Evolutionary conservation across 2,888 invertebrate species (phyloP).

Genomic region (Euproctis similis): DNA sequence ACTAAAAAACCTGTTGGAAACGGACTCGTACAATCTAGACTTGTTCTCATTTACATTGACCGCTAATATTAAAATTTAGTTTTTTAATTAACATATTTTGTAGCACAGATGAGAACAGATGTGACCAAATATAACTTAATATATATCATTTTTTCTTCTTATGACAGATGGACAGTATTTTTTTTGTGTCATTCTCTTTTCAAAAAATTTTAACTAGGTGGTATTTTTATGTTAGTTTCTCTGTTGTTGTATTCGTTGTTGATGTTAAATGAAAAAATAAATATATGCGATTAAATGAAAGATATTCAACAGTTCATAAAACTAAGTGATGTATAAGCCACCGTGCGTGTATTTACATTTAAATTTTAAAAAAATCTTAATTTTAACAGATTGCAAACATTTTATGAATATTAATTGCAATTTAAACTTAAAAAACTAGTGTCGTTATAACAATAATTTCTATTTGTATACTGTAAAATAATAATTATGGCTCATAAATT

Average conservation of each 20-base stretch:
- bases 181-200: no score
- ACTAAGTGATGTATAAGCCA: conserved; percentile 37
- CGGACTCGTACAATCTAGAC: conserved; percentile 20
- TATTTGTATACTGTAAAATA: conserved; percentile 20
- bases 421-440: conserved; percentile 16
- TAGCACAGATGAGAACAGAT: conserved; percentile 20
- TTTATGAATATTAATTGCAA: conserved; percentile 11
- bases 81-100: conserved; percentile 9
- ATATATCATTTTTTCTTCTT: no score
- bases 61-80: no score
- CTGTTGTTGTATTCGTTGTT: no score
- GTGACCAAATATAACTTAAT: no score
- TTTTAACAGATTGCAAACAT: conserved; percentile 16
- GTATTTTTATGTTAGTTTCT: no score
- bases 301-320: conserved; percentile 12
- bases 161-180: no score
- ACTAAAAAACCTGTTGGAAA: conserved; percentile 30
- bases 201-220: no score
- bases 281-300: conserved; percentile 15
- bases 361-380: conserved; percentile 15
- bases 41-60: no score
- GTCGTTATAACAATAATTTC: conserved; percentile 17
- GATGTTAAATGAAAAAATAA: conserved; percentile 19
- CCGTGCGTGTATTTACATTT: conserved; percentile 34
- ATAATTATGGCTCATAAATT: conserved; percentile 13